Conservation (phyloP, 1,140 invertebrate species). For the Euschistus heros region DNA sequence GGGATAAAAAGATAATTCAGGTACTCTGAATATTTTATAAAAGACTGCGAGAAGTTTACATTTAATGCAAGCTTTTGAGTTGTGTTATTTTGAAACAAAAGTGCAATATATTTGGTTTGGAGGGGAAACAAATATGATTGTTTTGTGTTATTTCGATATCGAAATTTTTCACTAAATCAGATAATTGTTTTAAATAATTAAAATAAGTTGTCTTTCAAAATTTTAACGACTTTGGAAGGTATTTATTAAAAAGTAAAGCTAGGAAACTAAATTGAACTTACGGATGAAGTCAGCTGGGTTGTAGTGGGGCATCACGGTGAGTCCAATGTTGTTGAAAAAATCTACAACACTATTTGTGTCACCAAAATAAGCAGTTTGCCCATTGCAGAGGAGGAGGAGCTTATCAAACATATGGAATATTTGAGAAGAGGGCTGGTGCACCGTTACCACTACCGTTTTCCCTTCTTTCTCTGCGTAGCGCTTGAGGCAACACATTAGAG, state of each 20-base stretch:
- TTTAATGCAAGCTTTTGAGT: too few species aligned
- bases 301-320: conserved; percentile 65
- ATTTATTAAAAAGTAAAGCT: not conserved
- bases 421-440: conserved; percentile 79
- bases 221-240: not conserved
- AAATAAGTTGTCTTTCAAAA: not conserved
- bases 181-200: not conserved
- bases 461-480: conserved; percentile 63
- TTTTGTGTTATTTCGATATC: too few species aligned
- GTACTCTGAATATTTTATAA: too few species aligned
- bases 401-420: conserved; percentile 82
- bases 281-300: conserved; percentile 80
- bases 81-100: too few species aligned
- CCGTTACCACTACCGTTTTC: conserved; percentile 70
- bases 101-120: too few species aligned
- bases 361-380: conserved; percentile 70
- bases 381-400: conserved; percentile 62
- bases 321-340: conserved; percentile 62
- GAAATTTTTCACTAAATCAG: too few species aligned
- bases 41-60: too few species aligned
- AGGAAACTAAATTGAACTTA: conserved; percentile 41
- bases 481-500: conserved; percentile 61
- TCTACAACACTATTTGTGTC: conserved; percentile 61
- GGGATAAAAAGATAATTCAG: too few species aligned
- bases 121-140: too few species aligned